Evolutionary conservation across 1,140 invertebrate genomes (phyloP).

Genomic region (Hylyphantes graminicola): DNA sequence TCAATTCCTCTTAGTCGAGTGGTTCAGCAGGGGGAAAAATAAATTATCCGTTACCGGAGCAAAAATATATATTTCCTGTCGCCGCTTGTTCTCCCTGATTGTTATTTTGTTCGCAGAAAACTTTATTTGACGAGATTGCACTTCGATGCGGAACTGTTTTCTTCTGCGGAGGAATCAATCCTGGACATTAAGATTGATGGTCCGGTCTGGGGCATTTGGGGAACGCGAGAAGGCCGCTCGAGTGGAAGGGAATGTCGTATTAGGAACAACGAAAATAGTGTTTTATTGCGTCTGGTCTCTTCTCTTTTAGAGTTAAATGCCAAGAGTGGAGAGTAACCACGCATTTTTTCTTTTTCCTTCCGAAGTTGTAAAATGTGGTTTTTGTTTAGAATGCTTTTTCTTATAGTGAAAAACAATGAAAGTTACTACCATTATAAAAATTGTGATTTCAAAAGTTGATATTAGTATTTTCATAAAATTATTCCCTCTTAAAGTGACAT

Average conservation of each 20-base stretch:
- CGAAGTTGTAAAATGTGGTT: not conserved
- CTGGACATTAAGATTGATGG: constrained; percentile 2
- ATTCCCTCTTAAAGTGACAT: too few relatives aligned
- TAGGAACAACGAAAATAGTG: not conserved
- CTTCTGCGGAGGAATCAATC: not conserved
- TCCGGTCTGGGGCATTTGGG: not conserved
- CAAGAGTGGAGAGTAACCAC: not conserved
- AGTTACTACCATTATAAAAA: too few relatives aligned
- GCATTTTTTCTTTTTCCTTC: not conserved
- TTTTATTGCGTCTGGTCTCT: not conserved
- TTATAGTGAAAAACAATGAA: too few relatives aligned
- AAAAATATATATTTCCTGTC: not conserved
- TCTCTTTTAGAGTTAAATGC: not conserved
- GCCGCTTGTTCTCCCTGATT: not conserved
- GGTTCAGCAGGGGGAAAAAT: not conserved
- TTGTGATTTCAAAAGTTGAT: too few relatives aligned
- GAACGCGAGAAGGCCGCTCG: not conserved
- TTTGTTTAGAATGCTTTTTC: too few relatives aligned
- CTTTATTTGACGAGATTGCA: not conserved
- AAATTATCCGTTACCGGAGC: not conserved
- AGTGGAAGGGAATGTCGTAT: not conserved
- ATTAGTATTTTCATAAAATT: too few relatives aligned
- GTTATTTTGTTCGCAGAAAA: not conserved
- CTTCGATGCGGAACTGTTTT: not conserved
- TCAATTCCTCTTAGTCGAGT: not conserved